Evolutionary conservation across 2,113 vertebrate species (phyloP), one percentile per base, ranked within the genome.

Genomic region (Stomatorhinus ivindoensis): DNA sequence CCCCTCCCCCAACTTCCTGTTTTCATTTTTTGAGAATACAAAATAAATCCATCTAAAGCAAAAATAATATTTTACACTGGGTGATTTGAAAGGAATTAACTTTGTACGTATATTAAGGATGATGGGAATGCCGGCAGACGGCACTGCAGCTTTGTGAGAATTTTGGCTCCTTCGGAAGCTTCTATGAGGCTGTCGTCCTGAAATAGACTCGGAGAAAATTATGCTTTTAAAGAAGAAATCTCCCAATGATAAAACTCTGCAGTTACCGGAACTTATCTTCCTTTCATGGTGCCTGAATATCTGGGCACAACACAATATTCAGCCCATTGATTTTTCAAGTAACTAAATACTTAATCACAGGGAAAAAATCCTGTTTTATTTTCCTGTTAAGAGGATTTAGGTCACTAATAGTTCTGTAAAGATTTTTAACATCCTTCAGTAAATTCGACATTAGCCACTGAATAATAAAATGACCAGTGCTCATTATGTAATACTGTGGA

Each of bases 71-170:
- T 91, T 61, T 88, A 87, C 87, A 61, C 47, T 84, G 69, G 87
- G 87, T 89, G 91, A 92, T 89, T 86, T 86, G 88, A 92, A 89
- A 91, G 46, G 91, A 92, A 92, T 94, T 92, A 90, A 91, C 89
- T 93, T 90, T 80, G n/a, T 87, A 88, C 92, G 90, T 84, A 93
- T 92, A 92, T 91, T 90, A 27, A 35, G 83, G 46, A 87, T 42
- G 90, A 92, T 80, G 76, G 87, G 58, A 61, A 46, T 88, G 91
- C 82, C 86, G 87, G 92, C 93, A 94, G 95, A 92, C 89, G 93
- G 92, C 85, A 89, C 35, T 3, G 92, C 91, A 92, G 93, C 93
- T 89, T 48, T 91, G 51, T 58, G 88, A 93, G 91, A 91, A 93
- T 90, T 92, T 88, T 69, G 19, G 90, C 90, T 92, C 44, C 82